Base-by-base conservation (phyloP, 2,888 invertebrate species). In the Mythimna impura region DNA sequence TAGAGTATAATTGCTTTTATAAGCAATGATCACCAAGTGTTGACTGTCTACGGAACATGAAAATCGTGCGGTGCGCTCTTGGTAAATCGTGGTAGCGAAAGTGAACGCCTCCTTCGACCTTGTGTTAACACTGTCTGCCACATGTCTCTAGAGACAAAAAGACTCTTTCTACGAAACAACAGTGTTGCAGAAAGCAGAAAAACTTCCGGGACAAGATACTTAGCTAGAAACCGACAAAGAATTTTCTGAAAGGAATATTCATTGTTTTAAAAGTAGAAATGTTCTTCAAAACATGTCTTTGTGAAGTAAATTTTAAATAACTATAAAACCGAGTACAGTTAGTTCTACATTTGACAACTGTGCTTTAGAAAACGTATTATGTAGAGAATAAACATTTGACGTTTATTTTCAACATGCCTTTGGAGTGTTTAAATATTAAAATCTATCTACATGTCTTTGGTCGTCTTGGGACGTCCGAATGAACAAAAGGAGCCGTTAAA, bases 71-170 rank as follows among this genome's bases (percentile, higher is more conserved):
- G 82, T 84, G 83, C 81, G 88, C 86, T 89, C 89, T 90, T 87
- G 85, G 87, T 87, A 89, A 91, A 92, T 89, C 84, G 89, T 87
- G 78, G 84, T 84, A 88, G 92, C 91, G 94, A 94, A 94, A 94
- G 94, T 94, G 91, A 94, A 91, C 88, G 92, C 89, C 86, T 89
- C 85, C 88, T 86, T 84, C 91, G 92, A 91, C 94, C 94, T 94
- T 93, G 94, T 85, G 85, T 86, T 90, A 89, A 89, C 86, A 81
- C 71, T 70, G 76, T 66, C 76, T 69, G 72, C 70, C 76, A 82
- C 73, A 82, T 78, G 66, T 75, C 77, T 74, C 10, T 65, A 72
- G 25, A 58, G 20, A 64, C 71, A 80, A 73, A 78, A 76, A 79
- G 63, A 73, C 63, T 74, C 57, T 52, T 55, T 66, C 34, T 70